Evolutionary conservation across 2,113 vertebrate genomes (phyloP), one percentile per base, ranked within the genome.

Genomic region (Sialia sialis): DNA sequence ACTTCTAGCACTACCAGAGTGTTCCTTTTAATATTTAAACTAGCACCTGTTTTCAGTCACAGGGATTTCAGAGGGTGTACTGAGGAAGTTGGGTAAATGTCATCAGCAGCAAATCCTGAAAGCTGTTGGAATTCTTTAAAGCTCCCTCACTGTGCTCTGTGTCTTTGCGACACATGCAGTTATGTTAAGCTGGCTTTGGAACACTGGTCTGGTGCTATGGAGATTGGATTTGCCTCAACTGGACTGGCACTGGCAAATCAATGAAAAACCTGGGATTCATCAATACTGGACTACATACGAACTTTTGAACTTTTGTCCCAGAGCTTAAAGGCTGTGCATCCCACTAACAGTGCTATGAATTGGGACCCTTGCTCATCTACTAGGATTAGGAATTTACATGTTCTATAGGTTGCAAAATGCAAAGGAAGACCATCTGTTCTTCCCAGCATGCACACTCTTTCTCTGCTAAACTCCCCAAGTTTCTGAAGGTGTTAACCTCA

Each of bases 181-280:
- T 79, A 8, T 0, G 8, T 48, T 44, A 54, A 26, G 19, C 62
- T 66, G 66, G 8, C 29, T 74, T 26, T 21, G 8, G 4, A 30
- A 1, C 15, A 0, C 23, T 52, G 72, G 39, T 80, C 41, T 51
- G 30, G n/a, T 2, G 2, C 30, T 36, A 0, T 17, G 22, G n/a
- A 29, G 21, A 14, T 16, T 10, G 23, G 55, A 27, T 77, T 66
- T 74, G 16, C 26, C 29, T 30, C 39, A 55, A 14, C 39, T 63
- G 49, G 30, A 23, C 60, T 85, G 83, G 32, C 26, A 51, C 26
- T 36, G 36, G 22, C 23, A 56, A 48, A 26, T 62, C 11, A 9
- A 6, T 73, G 36, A 26, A 52, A 74, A 82, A 39, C 8, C 15
- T 20, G 30, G 5, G 4, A 43, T 82, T 88, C 16, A 27, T 66